Evolutionary conservation across 1,140 invertebrate genomes (phyloP), one percentile per base, ranked within the genome.

Genomic region (Listronotus oregonensis): DNA sequence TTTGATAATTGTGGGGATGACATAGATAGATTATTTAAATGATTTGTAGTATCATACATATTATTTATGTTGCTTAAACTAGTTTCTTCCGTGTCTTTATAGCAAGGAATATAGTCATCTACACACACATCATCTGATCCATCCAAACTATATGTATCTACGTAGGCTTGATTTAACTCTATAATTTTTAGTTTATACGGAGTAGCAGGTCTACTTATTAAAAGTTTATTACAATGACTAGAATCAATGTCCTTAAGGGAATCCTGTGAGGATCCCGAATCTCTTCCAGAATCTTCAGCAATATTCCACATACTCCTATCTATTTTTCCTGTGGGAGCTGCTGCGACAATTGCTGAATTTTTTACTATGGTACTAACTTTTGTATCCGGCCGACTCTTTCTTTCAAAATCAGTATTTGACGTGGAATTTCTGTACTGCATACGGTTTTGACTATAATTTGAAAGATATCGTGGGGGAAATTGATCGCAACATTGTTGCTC

Each of bases 291-390:
- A 40, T 67, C 64, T 71, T 82, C 80, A 40, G 80, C 64, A 18
- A 77, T 75, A 34, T 73, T 73, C 81, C 81, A 82, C 63, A 82
- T 81, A 18, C 78, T 77, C 0, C 77, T 72, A 46, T 71, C 50
- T 0, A 77, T 72, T 37, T 78, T 77, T 34, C 77, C 78, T 18
- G 79, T 72, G 0, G 79, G 73, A 3, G 75, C 79, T 0, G 78
- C 75, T 9, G 77, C 79, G 5, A 80, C 71, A 2, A 79, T 74
- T 6, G 77, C 75, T 0, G 80, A 79, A 40, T 78, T 79, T 32
- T 79, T 78, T 47, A 81, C 78, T 59, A 60, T 66, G 10, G 32
- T 27, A 3, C 37, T 40, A 8, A 66, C 55, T 52, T 51, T 52
- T 8, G 14, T 14, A 12, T 39, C 6, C 10, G 10, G 27, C 10